Conservation (phyloP, 1,140 invertebrate genomes). For the Papilio polyxenes region DNA sequence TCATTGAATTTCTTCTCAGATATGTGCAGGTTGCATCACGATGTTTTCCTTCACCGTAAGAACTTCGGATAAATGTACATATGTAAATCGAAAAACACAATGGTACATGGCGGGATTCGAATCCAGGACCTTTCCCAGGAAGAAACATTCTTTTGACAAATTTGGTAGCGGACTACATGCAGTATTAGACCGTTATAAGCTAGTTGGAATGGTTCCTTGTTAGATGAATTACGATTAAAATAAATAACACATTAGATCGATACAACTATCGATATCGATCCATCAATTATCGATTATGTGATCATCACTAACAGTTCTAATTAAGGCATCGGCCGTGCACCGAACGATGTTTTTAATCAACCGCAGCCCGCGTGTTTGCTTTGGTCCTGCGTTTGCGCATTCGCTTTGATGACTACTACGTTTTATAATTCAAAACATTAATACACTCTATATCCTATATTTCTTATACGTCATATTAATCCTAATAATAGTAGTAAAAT, state of each 20-base stretch:
- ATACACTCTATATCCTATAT: neutral
- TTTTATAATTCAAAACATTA: constrained; percentile 38
- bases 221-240: neutral
- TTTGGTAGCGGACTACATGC: no score
- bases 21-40: no score
- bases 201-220: no score
- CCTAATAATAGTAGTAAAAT: neutral
- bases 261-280: constrained; percentile 44
- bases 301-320: constrained; percentile 68
- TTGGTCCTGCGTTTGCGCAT: constrained; percentile 55
- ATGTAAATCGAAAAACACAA: no score
- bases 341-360: constrained; percentile 78
- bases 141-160: no score
- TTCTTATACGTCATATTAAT: neutral
- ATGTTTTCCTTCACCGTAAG: no score
- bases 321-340: constrained; percentile 77
- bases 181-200: no score
- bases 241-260: neutral
- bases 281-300: constrained; percentile 41
- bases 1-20: no score
- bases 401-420: constrained; percentile 42
- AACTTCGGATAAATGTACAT: no score
- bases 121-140: no score
- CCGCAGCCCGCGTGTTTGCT: constrained; percentile 63
- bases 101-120: no score